Evolutionary conservation across 1,140 invertebrate species (phyloP).

Genomic region (Nephila pilipes): DNA sequence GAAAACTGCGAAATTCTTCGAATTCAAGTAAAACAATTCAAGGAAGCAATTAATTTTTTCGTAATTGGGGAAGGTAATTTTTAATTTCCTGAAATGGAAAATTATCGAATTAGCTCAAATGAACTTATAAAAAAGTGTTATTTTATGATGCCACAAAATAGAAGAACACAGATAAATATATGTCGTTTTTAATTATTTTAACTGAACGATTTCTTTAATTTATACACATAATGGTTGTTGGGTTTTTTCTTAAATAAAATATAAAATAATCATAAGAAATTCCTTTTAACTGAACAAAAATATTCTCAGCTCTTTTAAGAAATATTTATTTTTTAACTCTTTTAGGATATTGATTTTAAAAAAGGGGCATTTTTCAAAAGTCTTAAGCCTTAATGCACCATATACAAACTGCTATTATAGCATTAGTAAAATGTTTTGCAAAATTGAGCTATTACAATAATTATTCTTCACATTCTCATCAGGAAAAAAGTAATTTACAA

Average conservation of each 20-base stretch:
- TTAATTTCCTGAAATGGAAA: not conserved
- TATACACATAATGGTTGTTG: not conserved
- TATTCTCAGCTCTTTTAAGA: too few relatives aligned
- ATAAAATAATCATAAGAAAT: not conserved
- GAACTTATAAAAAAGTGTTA: not conserved
- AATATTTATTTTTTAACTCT: too few relatives aligned
- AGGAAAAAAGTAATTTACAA: too few relatives aligned
- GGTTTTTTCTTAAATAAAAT: not conserved
- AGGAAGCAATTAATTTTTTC: not conserved
- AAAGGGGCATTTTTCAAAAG: too few relatives aligned
- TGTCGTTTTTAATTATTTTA: not conserved
- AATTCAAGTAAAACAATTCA: constrained; percentile 4
- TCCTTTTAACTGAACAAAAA: not conserved
- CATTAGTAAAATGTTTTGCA: too few relatives aligned
- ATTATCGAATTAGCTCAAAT: not conserved
- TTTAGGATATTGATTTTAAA: too few relatives aligned
- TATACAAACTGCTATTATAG: too few relatives aligned
- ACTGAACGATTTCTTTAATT: not conserved
- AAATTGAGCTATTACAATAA: too few relatives aligned
- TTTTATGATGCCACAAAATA: not conserved
- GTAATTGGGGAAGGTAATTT: not conserved
- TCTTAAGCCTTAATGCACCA: too few relatives aligned
- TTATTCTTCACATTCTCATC: too few relatives aligned
- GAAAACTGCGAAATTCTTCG: not conserved
- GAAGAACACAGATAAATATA: not conserved